Conservation (phyloP, 2,113 vertebrate genomes). For the Sarotherodon lohbergeri region DNA sequence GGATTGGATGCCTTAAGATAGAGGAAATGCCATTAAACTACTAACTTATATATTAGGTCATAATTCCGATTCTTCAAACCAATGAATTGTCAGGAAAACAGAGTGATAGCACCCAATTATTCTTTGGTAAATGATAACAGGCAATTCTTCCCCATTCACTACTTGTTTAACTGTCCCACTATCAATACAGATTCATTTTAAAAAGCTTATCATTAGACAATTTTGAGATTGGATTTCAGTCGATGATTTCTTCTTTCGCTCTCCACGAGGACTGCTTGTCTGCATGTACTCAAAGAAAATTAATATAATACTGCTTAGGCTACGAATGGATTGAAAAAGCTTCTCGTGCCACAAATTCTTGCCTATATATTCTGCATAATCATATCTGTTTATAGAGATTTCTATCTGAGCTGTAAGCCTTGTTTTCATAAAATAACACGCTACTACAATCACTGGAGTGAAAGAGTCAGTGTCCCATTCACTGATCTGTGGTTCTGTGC, state of each 20-base stretch:
- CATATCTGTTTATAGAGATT: background rate
- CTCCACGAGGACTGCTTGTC: background rate
- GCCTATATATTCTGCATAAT: background rate
- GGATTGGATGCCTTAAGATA: background rate
- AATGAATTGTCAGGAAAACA: background rate
- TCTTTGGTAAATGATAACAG: background rate
- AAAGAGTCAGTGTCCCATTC: background rate
- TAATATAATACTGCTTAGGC: background rate
- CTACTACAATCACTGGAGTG: background rate
- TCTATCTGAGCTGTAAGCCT: background rate
- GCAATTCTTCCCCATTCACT: background rate
- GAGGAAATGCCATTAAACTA: background rate
- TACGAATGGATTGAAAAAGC: background rate
- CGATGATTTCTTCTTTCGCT: background rate
- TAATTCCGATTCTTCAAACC: background rate
- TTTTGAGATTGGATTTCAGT: background rate
- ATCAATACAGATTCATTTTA: background rate
- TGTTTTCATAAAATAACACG: constrained; percentile 23
- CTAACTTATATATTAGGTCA: background rate
- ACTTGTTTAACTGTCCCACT: background rate
- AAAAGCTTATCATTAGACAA: background rate
- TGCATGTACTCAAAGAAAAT: background rate
- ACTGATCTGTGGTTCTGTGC: background rate
- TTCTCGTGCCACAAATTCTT: background rate
- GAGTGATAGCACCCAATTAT: background rate